Evolutionary conservation across 1,140 invertebrate genomes (phyloP).

Genomic region (Drosophila setifemur): DNA sequence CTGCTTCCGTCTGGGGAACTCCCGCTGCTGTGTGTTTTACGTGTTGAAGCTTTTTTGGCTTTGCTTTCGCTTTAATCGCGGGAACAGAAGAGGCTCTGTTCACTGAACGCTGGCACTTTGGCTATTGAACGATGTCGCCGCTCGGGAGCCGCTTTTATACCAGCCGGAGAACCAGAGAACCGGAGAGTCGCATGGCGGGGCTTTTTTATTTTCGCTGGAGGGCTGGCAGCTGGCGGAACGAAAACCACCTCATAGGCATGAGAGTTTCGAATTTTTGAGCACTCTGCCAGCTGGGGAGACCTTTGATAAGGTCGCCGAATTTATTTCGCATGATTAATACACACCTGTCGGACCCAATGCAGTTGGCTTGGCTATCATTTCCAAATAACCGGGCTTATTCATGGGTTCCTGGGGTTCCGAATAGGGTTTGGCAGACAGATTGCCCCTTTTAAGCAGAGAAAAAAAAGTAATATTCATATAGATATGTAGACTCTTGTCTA

Average conservation of each 20-base stretch:
- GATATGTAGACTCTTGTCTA: too few species aligned
- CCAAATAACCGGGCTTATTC: neutral
- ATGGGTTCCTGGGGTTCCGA: neutral
- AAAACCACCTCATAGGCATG: slow-evolving; percentile 28
- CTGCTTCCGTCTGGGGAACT: slow-evolving; percentile 41
- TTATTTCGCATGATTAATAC: slow-evolving; percentile 33
- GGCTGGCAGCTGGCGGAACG: neutral
- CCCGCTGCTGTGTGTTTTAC: slow-evolving; percentile 28
- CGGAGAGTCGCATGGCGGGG: slow-evolving; percentile 32
- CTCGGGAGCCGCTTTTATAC: slow-evolving; percentile 54
- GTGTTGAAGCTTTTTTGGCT: slow-evolving; percentile 2
- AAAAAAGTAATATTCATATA: neutral
- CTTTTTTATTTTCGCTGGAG: slow-evolving; percentile 48
- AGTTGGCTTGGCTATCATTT: neutral
- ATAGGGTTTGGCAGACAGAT: neutral
- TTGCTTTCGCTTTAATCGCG: slow-evolving; percentile 1
- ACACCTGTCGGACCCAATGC: slow-evolving; percentile 12
- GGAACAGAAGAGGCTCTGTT: too few species aligned
- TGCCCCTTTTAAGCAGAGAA: neutral
- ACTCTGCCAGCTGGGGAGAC: slow-evolving; percentile 20
- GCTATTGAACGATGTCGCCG: slow-evolving; percentile 50
- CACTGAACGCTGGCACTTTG: slow-evolving; percentile 26
- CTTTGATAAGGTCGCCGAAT: slow-evolving; percentile 32
- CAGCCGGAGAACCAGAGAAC: neutral
- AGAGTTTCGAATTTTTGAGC: slow-evolving; percentile 6